Evolutionary conservation across 1,140 invertebrate genomes (phyloP).

Genomic region (Paraescarpia echinospica): DNA sequence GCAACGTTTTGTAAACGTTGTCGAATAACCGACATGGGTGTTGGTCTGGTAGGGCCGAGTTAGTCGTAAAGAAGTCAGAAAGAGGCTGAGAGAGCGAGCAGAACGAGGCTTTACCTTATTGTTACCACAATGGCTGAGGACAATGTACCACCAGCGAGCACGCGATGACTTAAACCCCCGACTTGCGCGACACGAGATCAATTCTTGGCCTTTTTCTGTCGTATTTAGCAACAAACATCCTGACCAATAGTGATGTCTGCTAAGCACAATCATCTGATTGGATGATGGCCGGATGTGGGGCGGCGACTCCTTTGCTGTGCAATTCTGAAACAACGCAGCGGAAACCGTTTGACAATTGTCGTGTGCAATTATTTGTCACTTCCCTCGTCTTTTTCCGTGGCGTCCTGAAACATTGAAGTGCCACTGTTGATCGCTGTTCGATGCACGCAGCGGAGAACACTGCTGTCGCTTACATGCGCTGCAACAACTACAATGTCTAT

Average conservation of each 20-base stretch:
- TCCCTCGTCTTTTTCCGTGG: not conserved
- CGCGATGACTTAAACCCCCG: conserved; percentile 38
- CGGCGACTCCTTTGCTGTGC: not conserved
- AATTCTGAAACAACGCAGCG: conserved; percentile 11
- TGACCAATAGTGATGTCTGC: conserved; percentile 40
- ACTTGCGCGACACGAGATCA: conserved; percentile 45
- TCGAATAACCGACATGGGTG: not conserved
- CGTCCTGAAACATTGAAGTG: not conserved
- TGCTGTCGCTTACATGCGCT: not conserved
- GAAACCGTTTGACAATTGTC: not conserved
- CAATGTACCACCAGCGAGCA: conserved; percentile 47
- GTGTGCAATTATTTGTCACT: not conserved
- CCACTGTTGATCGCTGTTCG: not conserved
- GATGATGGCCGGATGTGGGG: conserved; percentile 56
- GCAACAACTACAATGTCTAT: not conserved
- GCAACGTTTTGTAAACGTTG: not conserved
- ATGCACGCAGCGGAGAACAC: not conserved
- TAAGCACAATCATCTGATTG: conserved; percentile 76
- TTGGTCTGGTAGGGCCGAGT: not conserved
- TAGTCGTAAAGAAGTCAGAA: not conserved
- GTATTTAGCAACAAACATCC: conserved; percentile 23
- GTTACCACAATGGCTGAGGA: conserved; percentile 32
- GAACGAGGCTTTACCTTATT: not conserved
- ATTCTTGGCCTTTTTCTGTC: not conserved
- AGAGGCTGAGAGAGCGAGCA: not conserved